These are phyloP conservation scores for Pogonocherus hispidulus DNA, from an alignment of 2,888 invertebrate species.

Conservation along the genomic window DNA sequence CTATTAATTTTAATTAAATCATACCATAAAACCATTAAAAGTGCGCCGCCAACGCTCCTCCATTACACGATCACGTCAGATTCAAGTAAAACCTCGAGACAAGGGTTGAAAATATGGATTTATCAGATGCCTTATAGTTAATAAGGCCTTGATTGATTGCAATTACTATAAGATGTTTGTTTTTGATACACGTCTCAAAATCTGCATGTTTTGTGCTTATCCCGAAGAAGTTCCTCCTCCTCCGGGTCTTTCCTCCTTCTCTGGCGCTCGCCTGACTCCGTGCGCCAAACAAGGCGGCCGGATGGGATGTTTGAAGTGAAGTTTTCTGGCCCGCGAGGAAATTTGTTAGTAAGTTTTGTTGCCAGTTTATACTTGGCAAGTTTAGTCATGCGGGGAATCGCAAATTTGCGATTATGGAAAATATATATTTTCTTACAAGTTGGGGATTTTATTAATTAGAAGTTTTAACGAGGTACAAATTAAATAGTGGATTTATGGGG, in stretches of 20 bases:
- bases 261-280: not conserved
- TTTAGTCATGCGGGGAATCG: conserved; percentile 67
- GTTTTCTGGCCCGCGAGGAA: conserved; percentile 51
- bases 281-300: conserved; percentile 35
- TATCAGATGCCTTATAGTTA: conserved; percentile 39
- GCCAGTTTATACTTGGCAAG: conserved; percentile 65
- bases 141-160: conserved; percentile 67
- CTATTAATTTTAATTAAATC: conserved; percentile 6
- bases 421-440: conserved; percentile 60
- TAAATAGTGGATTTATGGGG: conserved; percentile 43
- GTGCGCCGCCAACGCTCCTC: not conserved
- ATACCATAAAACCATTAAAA: conserved; percentile 4
- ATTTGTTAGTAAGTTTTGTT: conserved; percentile 64
- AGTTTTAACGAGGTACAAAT: conserved; percentile 52
- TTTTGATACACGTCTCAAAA: conserved; percentile 67
- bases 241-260: conserved; percentile 19
- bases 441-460: conserved; percentile 52
- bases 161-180: conserved; percentile 68
- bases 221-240: conserved; percentile 39
- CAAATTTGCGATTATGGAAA: conserved; percentile 66
- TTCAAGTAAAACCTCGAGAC: conserved; percentile 38
- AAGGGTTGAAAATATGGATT: conserved; percentile 47
- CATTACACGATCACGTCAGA: conserved; percentile 35
- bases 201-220: conserved; percentile 64
- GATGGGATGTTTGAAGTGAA: conserved; percentile 45